Base-by-base conservation (phyloP, 2,113 vertebrate species). In the Puma concolor region DNA sequence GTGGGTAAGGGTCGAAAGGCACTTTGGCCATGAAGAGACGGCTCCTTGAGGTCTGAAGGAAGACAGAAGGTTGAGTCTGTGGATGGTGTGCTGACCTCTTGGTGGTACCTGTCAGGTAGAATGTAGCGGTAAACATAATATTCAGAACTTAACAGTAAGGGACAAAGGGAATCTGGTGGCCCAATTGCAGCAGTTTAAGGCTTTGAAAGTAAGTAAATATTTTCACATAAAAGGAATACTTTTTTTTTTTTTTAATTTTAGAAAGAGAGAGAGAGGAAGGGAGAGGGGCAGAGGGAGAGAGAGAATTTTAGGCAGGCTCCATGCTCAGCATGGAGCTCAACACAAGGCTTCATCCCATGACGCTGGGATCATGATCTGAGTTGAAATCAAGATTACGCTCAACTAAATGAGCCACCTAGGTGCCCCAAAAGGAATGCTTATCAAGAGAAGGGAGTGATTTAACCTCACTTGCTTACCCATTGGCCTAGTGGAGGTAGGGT, bases 81-180 rank as follows among this genome's bases (percentile, higher is more conserved):
- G 67, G 64, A 44, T 10, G 17, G 69, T 15, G 12, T 69, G 76
- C 31, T 79, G 63, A 63, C 81, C 41, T 91, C 96, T 36, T 41
- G 92, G 21, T 41, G 29, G 80, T 50, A 69, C 83, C 97, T 98
- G 94, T 81, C 64, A 60, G 29, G 69, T 23, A 92, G 86, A 95
- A 92, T 41, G 60, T 44, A 95, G 29, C 23, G 15, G 93, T 80
- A 94, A 84, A 95, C 33, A 5, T 76, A 19, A 38, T 54, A 57
- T 31, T 64, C 33, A 84, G 31, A 94, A 91, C 83, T 88, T 82
- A 91, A 82, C 31, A 82, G 11, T 5, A 84, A 90, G 60, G 19
- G 85, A 66, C 36, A 93, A 76, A 86, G 41, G 88, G 50, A 85
- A 72, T 33, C 76, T 11, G 33, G 1, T n/a, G n/a, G 2, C n/a